Percentiles rank a stretch among this genome's conserved stretches.
These are phyloP conservation scores for Epinotia bilunana DNA, from an alignment of 2,888 invertebrate species.

Conservation along the genomic window DNA sequence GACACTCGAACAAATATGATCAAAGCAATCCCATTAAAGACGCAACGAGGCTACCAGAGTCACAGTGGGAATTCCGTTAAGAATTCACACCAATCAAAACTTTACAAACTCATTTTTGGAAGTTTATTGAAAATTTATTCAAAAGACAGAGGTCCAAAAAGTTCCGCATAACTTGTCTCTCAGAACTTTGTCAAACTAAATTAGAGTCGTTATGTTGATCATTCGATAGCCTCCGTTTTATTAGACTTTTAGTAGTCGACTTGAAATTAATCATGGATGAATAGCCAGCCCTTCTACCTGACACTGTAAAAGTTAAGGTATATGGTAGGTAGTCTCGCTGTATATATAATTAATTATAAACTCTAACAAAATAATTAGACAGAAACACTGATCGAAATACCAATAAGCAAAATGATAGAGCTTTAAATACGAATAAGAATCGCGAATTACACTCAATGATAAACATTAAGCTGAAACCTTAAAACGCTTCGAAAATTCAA, in stretches of 20 bases:
- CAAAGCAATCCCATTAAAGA: conserved; percentile 46
- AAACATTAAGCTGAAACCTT: not conserved
- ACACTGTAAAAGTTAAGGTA: not conserved
- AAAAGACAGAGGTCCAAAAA: conserved; percentile 72
- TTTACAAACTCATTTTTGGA: conserved; percentile 73
- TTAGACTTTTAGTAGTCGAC: conserved; percentile 51
- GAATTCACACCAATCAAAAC: conserved; percentile 74
- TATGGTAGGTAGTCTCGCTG: not conserved
- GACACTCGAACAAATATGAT: conserved; percentile 38
- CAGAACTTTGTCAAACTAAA: conserved; percentile 72
- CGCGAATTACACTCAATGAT: not conserved
- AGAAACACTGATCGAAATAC: not conserved
- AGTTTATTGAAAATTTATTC: conserved; percentile 77
- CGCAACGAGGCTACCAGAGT: conserved; percentile 47
- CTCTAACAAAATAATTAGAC: not conserved
- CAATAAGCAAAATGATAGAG: not conserved
- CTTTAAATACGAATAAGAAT: not conserved
- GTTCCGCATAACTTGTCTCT: conserved; percentile 72
- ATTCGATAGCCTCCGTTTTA: conserved; percentile 56
- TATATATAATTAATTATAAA: no score
- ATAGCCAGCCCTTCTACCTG: not conserved
- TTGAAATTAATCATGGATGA: conserved; percentile 24
- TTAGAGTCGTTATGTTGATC: conserved; percentile 69
- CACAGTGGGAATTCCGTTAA: conserved; percentile 54
- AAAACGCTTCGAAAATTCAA: not conserved